These are phyloP conservation scores for Micronycteris hirsuta DNA, from an alignment of 2,113 vertebrate species.

Conservation along the genomic window DNA sequence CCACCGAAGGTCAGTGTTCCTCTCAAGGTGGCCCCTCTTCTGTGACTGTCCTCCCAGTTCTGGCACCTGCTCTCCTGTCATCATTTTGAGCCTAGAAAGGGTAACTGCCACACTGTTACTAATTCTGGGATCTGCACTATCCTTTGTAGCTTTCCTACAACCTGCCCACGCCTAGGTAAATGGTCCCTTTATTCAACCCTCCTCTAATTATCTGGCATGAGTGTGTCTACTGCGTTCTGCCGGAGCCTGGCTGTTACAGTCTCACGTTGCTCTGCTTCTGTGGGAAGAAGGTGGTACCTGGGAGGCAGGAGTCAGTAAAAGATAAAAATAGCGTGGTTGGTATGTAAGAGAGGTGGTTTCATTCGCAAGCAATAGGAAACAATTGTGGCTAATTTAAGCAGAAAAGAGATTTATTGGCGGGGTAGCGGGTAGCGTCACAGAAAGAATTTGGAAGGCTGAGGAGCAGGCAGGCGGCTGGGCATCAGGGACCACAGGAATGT, in stretches of 20 bases:
- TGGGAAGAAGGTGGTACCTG: neutral
- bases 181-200: neutral
- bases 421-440: neutral
- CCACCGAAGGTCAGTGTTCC: neutral
- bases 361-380: neutral
- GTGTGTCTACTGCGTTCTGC: neutral
- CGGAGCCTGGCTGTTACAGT: neutral
- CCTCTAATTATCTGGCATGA: neutral
- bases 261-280: neutral
- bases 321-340: neutral
- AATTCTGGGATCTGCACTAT: neutral
- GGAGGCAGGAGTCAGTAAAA: neutral
- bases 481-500: neutral
- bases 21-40: neutral
- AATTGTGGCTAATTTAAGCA: neutral
- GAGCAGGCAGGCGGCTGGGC: neutral
- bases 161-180: neutral
- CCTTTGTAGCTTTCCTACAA: neutral
- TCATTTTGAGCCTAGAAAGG: neutral
- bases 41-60: neutral
- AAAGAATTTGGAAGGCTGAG: conserved; percentile 8
- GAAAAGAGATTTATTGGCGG: neutral
- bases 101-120: neutral
- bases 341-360: neutral
- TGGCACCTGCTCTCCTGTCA: neutral